phyloP scores from a whole-genome alignment of 1,140 invertebrate species.

The fruit fly (Drosophila melanogaster) region Release_6_plus_ISO1_MT NT_037436.4:4277001-4277500 shows the following conservation, averaged over 20 bases:
- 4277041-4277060: conserved; percentile 83
- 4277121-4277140: conserved; percentile 72
- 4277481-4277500: conserved; percentile 47
- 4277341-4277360: conserved; percentile 74
- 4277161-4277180: conserved; percentile 82
- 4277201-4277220: conserved; percentile 43
- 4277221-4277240: conserved; percentile 1
- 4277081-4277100: conserved; percentile 73
- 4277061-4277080: conserved; percentile 80
- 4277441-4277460: conserved; percentile 24
- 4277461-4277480: conserved; percentile 53
- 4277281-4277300: conserved; percentile 56
- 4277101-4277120: conserved; percentile 62
- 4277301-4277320: conserved; percentile 74
- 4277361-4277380: conserved; percentile 74
- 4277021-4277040: conserved; percentile 79
- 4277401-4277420: conserved; percentile 42
- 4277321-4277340: conserved; percentile 64
- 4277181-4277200: conserved; percentile 50
- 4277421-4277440: conserved; percentile 12
- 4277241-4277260: background rate
- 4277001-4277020: conserved; percentile 68
- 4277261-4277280: conserved; percentile 31
- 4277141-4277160: conserved; percentile 81
- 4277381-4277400: conserved; percentile 20